phyloP scores from a whole-genome alignment of 2,888 invertebrate species.

The Clivina fossor region DNA sequence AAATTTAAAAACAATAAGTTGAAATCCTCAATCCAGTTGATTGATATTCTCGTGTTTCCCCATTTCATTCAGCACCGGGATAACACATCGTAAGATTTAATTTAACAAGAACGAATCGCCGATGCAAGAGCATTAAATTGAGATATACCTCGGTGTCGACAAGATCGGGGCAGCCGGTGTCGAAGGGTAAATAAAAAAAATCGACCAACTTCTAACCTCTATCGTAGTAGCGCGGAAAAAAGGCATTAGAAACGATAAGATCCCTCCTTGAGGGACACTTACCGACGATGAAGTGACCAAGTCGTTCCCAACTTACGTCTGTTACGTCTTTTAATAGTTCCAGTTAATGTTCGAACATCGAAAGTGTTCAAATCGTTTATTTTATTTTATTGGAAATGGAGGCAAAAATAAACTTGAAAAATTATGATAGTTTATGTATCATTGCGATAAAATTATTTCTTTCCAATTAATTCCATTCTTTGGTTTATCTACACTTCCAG shows the following conservation, averaged over 20 bases:
- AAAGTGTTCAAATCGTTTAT: not conserved
- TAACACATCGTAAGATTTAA: too few relatives aligned
- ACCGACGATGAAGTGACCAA: not conserved
- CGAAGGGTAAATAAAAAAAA: not conserved
- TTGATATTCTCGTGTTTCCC: too few relatives aligned
- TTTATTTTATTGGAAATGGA: not conserved
- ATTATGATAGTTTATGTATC: not conserved
- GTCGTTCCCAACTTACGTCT: not conserved
- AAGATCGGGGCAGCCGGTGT: not conserved
- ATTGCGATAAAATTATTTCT: too few relatives aligned
- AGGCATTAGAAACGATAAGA: not conserved
- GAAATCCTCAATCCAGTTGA: too few relatives aligned
- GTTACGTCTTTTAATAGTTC: not conserved
- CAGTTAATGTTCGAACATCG: not conserved
- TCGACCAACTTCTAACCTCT: not conserved
- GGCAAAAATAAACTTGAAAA: not conserved
- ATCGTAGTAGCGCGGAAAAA: not conserved
- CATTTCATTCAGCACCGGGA: too few relatives aligned
- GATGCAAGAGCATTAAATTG: not conserved
- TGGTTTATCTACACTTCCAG: too few relatives aligned
- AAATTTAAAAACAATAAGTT: too few relatives aligned
- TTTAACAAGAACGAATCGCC: not conserved
- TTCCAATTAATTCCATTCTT: too few relatives aligned
- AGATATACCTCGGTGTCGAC: not conserved
- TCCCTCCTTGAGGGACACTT: too few relatives aligned